These are phyloP conservation scores for Lucilia cuprina DNA, from an alignment of 1,140 invertebrate genomes.

Conservation along the genomic window DNA sequence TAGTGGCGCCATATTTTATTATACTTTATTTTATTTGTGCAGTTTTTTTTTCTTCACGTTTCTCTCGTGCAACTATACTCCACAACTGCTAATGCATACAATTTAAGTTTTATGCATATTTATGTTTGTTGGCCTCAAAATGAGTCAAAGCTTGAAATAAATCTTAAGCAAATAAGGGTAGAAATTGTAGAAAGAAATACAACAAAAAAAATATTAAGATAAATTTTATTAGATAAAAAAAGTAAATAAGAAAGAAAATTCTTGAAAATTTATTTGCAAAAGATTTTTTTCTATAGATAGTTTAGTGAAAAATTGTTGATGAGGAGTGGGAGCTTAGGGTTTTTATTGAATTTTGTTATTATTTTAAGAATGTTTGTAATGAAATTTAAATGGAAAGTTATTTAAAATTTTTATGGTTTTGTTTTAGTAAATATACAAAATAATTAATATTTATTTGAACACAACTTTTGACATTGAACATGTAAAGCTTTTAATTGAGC, in stretches of 20 bases:
- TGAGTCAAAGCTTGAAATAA: slow-evolving; percentile 28
- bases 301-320: too few relatives aligned
- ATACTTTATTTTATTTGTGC: not conserved
- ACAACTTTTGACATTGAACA: too few relatives aligned
- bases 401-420: too few relatives aligned
- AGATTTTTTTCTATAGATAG: not conserved
- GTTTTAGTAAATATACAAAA: too few relatives aligned
- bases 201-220: not conserved
- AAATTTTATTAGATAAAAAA: slow-evolving; percentile 1
- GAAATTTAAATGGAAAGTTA: too few relatives aligned
- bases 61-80: not conserved
- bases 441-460: too few relatives aligned
- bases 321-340: too few relatives aligned
- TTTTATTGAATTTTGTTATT: not conserved
- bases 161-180: slow-evolving; percentile 7
- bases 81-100: not conserved
- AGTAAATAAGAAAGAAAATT: not conserved
- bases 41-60: not conserved
- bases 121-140: slow-evolving; percentile 26
- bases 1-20: slow-evolving; percentile 20
- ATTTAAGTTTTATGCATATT: slow-evolving; percentile 21
- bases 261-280: not conserved
- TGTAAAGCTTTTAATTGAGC: too few relatives aligned
- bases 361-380: too few relatives aligned
- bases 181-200: not conserved